Conservation (phyloP, 2,888 invertebrate species). For the Erebia ligea region DNA sequence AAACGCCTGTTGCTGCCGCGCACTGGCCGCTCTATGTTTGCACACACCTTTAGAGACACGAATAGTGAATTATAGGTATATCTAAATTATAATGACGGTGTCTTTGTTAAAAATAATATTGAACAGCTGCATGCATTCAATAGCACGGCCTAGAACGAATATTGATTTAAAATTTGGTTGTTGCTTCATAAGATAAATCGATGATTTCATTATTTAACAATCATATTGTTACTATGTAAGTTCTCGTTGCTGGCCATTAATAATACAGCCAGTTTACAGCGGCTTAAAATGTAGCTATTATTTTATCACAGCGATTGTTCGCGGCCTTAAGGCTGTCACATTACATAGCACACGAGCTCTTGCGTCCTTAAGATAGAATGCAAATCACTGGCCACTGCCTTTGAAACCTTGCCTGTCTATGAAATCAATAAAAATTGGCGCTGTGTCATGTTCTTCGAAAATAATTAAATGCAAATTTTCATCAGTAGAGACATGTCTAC, state of each 20-base stretch:
- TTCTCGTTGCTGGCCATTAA: constrained; percentile 32
- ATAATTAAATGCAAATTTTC: background rate
- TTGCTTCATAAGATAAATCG: constrained; percentile 30
- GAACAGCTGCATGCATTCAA: constrained; percentile 16
- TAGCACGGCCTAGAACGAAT: constrained; percentile 17
- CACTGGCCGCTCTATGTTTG: too few species aligned
- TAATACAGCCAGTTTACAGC: constrained; percentile 30
- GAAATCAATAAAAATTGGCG: background rate
- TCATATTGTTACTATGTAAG: constrained; percentile 31
- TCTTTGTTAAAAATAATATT: constrained; percentile 5
- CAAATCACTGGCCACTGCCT: constrained; percentile 16
- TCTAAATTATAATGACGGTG: constrained; percentile 1
- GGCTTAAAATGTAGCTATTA: constrained; percentile 38
- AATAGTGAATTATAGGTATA: background rate
- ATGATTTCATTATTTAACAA: constrained; percentile 32
- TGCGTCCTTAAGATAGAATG: constrained; percentile 16
- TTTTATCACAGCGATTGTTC: constrained; percentile 34
- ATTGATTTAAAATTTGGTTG: constrained; percentile 18
- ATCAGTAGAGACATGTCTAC: too few species aligned
- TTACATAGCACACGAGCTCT: constrained; percentile 14
- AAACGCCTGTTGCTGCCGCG: too few species aligned
- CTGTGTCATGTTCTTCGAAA: background rate
- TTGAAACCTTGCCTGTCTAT: background rate
- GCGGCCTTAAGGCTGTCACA: constrained; percentile 38
- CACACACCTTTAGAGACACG: background rate